Percentiles rank a stretch among this genome's conserved stretches.
These are phyloP conservation scores for Arion vulgaris DNA, from an alignment of 1,140 invertebrate genomes.

Conservation along the genomic window DNA sequence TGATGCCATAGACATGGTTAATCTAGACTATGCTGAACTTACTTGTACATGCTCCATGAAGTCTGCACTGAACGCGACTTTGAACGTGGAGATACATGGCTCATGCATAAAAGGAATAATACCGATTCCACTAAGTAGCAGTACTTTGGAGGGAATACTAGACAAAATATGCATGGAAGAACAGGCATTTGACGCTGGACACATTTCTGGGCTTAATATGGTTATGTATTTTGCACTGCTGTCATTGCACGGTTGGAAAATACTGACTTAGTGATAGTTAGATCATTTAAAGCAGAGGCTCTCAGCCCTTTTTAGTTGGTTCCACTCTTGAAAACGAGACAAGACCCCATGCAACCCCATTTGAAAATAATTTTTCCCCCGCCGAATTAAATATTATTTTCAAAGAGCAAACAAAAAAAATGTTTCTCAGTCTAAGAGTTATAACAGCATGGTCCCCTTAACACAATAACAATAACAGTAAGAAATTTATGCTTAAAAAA, in stretches of 20 bases:
- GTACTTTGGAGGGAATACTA: slow-evolving; percentile 7
- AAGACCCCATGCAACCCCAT: too few species aligned
- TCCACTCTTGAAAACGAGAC: too few species aligned
- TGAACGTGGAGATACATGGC: slow-evolving; percentile 6
- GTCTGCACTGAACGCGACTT: slow-evolving; percentile 21
- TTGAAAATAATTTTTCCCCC: too few species aligned
- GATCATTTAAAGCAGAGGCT: too few species aligned
- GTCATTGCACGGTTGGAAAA: not conserved
- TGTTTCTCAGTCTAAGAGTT: too few species aligned
- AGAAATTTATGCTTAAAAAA: too few species aligned
- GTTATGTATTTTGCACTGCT: not conserved
- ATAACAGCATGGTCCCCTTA: too few species aligned
- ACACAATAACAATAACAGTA: too few species aligned
- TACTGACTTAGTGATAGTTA: not conserved
- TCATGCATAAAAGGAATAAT: not conserved
- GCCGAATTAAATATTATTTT: too few species aligned
- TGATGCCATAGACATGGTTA: slow-evolving; percentile 32
- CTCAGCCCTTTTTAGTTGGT: too few species aligned
- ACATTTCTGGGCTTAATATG: not conserved
- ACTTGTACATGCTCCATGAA: slow-evolving; percentile 30
- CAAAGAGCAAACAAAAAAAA: too few species aligned
- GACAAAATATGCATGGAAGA: slow-evolving; percentile 25
- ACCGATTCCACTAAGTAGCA: not conserved
- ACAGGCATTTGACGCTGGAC: not conserved
- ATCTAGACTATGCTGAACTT: slow-evolving; percentile 26